Evolutionary conservation across 2,888 invertebrate species (phyloP).

Genomic region (Synanthedon formicaeformis): DNA sequence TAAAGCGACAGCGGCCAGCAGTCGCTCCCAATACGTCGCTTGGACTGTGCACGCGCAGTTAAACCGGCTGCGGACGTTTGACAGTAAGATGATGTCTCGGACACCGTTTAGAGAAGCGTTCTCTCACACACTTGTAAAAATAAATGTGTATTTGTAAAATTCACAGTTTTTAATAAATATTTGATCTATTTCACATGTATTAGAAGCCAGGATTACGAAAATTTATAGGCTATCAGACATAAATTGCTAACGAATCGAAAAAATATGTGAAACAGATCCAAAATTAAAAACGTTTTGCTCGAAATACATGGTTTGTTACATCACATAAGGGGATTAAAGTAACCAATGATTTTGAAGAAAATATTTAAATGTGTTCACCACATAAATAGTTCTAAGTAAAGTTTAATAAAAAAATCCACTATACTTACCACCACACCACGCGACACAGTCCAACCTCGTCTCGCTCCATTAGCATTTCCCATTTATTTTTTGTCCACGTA

Average conservation of each 20-base stretch:
- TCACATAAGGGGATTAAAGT: too few relatives aligned
- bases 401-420: slow-evolving; percentile 17
- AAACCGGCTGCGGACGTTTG: slow-evolving; percentile 50
- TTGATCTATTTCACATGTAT: too few relatives aligned
- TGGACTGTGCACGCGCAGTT: slow-evolving; percentile 47
- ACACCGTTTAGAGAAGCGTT: background rate
- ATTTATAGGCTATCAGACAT: too few relatives aligned
- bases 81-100: slow-evolving; percentile 29
- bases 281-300: too few relatives aligned
- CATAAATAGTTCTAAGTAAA: background rate
- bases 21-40: slow-evolving; percentile 68
- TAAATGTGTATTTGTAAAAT: too few relatives aligned
- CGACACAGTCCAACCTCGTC: slow-evolving; percentile 47
- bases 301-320: too few relatives aligned
- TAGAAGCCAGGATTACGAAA: too few relatives aligned
- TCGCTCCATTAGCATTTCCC: slow-evolving; percentile 70
- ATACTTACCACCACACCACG: slow-evolving; percentile 21
- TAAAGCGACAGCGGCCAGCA: slow-evolving; percentile 66
- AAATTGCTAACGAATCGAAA: too few relatives aligned
- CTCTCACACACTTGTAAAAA: too few relatives aligned
- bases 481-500: slow-evolving; percentile 71
- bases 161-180: too few relatives aligned
- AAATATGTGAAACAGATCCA: too few relatives aligned
- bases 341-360: too few relatives aligned
- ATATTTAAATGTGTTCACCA: background rate